Conservation (phyloP, 2,797 vertebrate species). For the Luscinia luscinia region DNA sequence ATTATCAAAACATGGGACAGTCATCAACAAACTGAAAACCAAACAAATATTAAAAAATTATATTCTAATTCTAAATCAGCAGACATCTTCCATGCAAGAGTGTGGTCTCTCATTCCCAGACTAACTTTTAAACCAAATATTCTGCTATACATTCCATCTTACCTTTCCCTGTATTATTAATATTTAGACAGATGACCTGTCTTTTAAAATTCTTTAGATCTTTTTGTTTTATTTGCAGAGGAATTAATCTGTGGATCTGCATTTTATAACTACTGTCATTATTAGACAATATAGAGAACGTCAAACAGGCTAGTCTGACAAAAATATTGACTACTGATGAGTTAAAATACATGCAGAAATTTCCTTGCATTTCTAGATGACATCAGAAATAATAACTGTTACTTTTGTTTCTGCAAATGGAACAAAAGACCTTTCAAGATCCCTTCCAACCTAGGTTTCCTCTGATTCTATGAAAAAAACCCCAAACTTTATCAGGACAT, state of each 20-base stretch:
- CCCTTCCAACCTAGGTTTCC: background rate
- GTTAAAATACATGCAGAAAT: background rate
- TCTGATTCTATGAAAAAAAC: background rate
- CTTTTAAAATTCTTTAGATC: background rate
- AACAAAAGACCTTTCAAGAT: background rate
- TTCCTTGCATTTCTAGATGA: background rate
- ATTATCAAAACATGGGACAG: background rate
- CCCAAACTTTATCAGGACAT: background rate
- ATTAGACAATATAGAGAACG: background rate
- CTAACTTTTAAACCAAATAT: background rate
- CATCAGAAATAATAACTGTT: background rate
- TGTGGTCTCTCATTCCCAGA: background rate
- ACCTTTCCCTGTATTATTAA: background rate
- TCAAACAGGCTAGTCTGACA: background rate
- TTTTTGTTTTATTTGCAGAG: background rate
- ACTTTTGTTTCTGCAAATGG: background rate
- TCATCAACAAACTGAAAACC: background rate
- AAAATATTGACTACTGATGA: background rate
- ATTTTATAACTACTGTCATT: background rate
- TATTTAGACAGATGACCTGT: background rate
- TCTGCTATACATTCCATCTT: background rate
- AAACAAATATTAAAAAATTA: background rate
- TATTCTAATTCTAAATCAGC: background rate
- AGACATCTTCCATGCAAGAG: background rate
- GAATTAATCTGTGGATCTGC: background rate